Conservation (phyloP, 2,113 vertebrate genomes). For the Hemichromis elongatus region DNA sequence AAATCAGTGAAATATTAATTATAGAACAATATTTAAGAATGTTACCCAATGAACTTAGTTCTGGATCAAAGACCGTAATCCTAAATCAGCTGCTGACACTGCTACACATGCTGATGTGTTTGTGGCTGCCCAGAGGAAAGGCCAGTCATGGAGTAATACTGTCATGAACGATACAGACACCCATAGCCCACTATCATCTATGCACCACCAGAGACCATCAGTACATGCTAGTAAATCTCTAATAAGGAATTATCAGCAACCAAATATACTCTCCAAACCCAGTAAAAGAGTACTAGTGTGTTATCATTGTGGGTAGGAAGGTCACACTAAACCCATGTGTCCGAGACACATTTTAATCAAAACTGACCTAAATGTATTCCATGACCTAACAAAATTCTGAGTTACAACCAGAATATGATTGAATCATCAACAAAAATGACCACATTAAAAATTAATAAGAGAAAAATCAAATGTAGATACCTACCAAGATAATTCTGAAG, state of each 20-base stretch:
- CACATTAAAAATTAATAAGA: background rate
- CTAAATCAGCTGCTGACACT: no score
- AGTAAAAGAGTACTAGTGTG: background rate
- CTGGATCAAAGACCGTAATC: no score
- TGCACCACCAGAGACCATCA: background rate
- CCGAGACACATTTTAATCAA: background rate
- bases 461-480: background rate
- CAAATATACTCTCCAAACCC: background rate
- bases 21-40: no score
- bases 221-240: background rate
- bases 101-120: no score
- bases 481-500: background rate
- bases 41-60: no score
- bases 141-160: background rate
- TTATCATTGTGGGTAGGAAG: background rate
- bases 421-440: background rate
- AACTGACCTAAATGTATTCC: background rate
- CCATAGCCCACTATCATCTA: background rate
- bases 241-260: background rate
- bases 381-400: background rate
- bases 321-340: background rate
- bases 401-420: background rate
- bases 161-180: background rate
- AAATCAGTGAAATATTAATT: no score
- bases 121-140: no score